Evolutionary conservation across 2,888 invertebrate species (phyloP).

Genomic region (Campoplex capitator): DNA sequence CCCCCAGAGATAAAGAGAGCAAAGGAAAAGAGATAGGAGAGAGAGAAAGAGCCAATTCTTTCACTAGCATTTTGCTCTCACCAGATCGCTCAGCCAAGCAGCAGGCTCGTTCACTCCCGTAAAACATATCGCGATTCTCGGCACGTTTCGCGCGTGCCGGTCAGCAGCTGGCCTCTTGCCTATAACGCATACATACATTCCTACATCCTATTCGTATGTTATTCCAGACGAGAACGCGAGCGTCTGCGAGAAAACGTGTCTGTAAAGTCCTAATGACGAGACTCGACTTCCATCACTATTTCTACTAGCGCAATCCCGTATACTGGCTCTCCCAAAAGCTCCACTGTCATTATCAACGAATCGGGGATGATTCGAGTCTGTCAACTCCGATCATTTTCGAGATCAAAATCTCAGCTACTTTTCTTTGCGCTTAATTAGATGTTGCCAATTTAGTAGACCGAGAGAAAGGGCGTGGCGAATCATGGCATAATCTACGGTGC

Average conservation of each 20-base stretch:
- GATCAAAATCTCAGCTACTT: background rate
- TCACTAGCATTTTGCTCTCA: slow-evolving; percentile 23
- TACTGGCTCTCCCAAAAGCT: slow-evolving; percentile 5
- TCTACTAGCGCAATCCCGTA: background rate
- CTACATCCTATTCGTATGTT: slow-evolving; percentile 39
- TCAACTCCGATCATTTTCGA: background rate
- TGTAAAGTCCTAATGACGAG: slow-evolving; percentile 77
- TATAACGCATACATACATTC: slow-evolving; percentile 34
- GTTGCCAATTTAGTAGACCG: background rate
- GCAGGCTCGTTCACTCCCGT: slow-evolving; percentile 38
- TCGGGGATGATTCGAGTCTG: background rate
- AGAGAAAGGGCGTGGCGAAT: background rate
- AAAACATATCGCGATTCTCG: slow-evolving; percentile 71
- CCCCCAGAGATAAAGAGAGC: slow-evolving; percentile 14
- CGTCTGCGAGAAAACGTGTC: slow-evolving; percentile 71
- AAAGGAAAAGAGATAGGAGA: background rate
- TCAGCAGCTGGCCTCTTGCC: slow-evolving; percentile 63
- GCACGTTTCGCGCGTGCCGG: slow-evolving; percentile 76
- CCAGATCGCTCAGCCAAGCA: slow-evolving; percentile 37
- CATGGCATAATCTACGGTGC: background rate
- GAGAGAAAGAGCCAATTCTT: slow-evolving; percentile 47
- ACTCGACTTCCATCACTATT: slow-evolving; percentile 37
- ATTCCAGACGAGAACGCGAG: slow-evolving; percentile 43
- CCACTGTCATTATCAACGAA: background rate
- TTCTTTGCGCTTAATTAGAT: background rate